Base-by-base conservation (phyloP, 1,140 invertebrate genomes). In the Listronotus oregonensis region DNA sequence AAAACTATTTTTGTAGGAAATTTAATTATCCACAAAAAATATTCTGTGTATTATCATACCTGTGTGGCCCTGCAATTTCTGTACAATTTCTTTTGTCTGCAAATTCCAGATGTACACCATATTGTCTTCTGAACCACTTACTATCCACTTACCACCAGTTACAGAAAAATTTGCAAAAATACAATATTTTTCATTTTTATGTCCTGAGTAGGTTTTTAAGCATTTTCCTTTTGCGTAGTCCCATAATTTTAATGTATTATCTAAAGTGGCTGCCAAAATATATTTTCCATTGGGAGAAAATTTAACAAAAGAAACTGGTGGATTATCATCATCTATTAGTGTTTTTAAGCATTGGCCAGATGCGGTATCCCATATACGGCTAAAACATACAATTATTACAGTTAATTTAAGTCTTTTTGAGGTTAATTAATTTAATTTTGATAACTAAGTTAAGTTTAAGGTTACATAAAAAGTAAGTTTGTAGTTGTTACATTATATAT, bases 211-310 rank as follows among this genome's bases (percentile, higher is more conserved):
- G 0, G 95, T 97, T 84, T 99, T 99, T 14, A 99, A 82, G 81
- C 96, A 98, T 83, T 95, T 95, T 56, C 91, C 92, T 85, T 99
- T 98, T 64, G 93, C 97, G 80, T 99, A 99, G 80, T 99, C 98
- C 98, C 98, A 99, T 46, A 99, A 80, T 82, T 99, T 99, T 3
- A 99, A 85, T 9, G 95, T 98, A 79, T 98, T 99, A 80, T 99
- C 97, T 59, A 99, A 81, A 1, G 97, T 99, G 14, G 97, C 97
- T 6, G 97, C 95, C 54, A 99, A 81, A 65, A 99, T 99, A 75
- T 99, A 99, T 83, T 99, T 99, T 69, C 97, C 97, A 82, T 99
- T 99, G 0, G 98, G 98, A 43, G 97, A 99, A 82, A 99, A 99
- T 80, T 99, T 99, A 0, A 99, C 98, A 86, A 99, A 99, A 8